Percentiles rank a stretch among this genome's conserved stretches.
Conservation (phyloP, 2,113 vertebrate species). For the Anarhynchus alexandrinus region DNA sequence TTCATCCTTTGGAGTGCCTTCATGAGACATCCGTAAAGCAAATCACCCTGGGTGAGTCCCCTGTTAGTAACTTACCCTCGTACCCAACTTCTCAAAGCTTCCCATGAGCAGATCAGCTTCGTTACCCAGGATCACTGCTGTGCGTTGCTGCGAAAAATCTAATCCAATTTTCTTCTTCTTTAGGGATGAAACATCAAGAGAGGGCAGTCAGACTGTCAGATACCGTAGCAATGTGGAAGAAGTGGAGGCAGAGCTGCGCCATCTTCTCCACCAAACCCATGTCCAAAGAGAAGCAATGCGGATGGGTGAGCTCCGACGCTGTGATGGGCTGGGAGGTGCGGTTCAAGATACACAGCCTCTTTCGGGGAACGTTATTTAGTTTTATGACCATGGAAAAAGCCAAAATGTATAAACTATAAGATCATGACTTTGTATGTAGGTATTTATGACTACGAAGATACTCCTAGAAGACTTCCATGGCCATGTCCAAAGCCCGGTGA, state of each 20-base stretch:
- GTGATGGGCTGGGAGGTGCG: background rate
- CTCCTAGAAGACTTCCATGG: background rate
- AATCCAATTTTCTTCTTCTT: constrained; percentile 31
- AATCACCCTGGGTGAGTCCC: background rate
- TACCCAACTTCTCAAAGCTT: background rate
- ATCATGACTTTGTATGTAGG: background rate
- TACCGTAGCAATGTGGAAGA: background rate
- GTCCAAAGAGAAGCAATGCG: background rate
- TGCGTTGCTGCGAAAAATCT: background rate
- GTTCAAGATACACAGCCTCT: background rate
- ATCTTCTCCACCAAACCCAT: background rate
- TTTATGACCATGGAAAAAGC: background rate
- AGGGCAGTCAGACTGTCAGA: background rate
- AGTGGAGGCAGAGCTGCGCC: background rate
- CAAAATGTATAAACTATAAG: background rate
- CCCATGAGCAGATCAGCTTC: background rate
- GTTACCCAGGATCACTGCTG: background rate
- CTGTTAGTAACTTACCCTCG: background rate
- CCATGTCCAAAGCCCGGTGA: background rate
- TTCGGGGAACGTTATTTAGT: background rate
- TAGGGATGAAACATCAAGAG: background rate
- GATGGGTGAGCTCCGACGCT: rapidly evolving
- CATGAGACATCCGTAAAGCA: background rate
- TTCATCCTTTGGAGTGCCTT: background rate
- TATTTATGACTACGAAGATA: background rate